Evolutionary conservation across 2,888 invertebrate genomes (phyloP).

Genomic region (Epiperipatus broadwayi): DNA sequence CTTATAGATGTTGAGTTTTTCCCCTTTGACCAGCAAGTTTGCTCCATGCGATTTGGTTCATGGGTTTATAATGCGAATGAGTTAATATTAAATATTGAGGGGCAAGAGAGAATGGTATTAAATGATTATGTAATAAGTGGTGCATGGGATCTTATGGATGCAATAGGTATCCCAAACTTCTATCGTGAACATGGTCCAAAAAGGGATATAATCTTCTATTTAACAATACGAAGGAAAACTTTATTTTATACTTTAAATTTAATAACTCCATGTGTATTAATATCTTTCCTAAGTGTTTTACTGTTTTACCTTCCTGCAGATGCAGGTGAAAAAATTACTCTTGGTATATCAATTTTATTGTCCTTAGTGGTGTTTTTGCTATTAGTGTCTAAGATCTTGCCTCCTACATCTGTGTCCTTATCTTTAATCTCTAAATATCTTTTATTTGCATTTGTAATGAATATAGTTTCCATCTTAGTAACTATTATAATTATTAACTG

Average conservation of each 20-base stretch:
- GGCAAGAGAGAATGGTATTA: too few species aligned
- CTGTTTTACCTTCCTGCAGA: conserved; percentile 98
- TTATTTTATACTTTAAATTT: conserved; percentile 98
- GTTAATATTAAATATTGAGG: too few species aligned
- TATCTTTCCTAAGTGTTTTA: conserved; percentile 92
- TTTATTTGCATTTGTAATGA: conserved; percentile 98
- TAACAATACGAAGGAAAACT: conserved; percentile 87
- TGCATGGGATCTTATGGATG: too few species aligned
- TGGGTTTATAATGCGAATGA: conserved; percentile 98
- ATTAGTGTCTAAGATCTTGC: conserved; percentile 94
- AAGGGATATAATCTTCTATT: conserved; percentile 90
- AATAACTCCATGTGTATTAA: conserved; percentile 92
- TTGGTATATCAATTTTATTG: conserved; percentile 94
- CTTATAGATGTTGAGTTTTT: conserved; percentile 98
- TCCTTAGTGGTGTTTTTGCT: conserved; percentile 97
- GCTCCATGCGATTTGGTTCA: conserved; percentile 98
- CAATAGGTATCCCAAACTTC: too few species aligned
- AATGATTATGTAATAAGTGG: too few species aligned
- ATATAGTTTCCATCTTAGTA: conserved; percentile 94
- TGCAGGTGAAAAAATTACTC: conserved; percentile 65
- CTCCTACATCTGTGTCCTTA: conserved; percentile 90
- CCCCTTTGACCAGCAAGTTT: conserved; percentile 97
- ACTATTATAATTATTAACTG: conserved; percentile 98
- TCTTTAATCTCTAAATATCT: conserved; percentile 98
- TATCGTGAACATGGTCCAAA: too few species aligned